A percentile compares a stretch with the other conserved stretches of the same genome.
Conservation (phyloP, 2,888 invertebrate species). For the Fragum sueziense region DNA sequence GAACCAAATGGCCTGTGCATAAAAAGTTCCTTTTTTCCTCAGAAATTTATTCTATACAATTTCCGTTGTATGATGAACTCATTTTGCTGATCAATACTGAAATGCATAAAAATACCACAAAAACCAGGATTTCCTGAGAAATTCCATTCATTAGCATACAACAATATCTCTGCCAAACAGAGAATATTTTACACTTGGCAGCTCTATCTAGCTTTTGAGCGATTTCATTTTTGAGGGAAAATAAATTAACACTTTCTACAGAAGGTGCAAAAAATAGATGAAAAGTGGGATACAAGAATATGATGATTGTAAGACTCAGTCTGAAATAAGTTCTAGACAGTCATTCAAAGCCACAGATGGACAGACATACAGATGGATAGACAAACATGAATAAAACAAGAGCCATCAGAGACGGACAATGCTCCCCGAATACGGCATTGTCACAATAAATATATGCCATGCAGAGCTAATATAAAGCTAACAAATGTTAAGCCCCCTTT, state of each 20-base stretch:
- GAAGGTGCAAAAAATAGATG: not conserved
- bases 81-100: constrained; percentile 7
- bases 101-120: constrained; percentile 19
- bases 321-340: no score
- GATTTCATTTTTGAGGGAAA: not conserved
- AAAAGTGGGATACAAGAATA: no score
- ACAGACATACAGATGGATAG: no score
- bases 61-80: constrained; percentile 5
- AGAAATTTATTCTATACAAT: not conserved
- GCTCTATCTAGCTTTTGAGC: not conserved
- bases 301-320: no score
- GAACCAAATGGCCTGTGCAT: no score
- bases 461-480: no score
- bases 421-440: no score
- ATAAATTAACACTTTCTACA: constrained; percentile 1
- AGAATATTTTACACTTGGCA: not conserved
- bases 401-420: no score
- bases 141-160: constrained; percentile 19
- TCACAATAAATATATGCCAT: no score
- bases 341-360: no score
- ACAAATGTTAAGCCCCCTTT: no score
- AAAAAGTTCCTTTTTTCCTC: not conserved
- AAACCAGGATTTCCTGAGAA: constrained; percentile 16
- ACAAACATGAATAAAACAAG: no score
- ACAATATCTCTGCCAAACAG: constrained; percentile 11